Evolutionary conservation across 2,888 invertebrate genomes (phyloP), one percentile per base, ranked within the genome.

Genomic region (Erebia aethiops): DNA sequence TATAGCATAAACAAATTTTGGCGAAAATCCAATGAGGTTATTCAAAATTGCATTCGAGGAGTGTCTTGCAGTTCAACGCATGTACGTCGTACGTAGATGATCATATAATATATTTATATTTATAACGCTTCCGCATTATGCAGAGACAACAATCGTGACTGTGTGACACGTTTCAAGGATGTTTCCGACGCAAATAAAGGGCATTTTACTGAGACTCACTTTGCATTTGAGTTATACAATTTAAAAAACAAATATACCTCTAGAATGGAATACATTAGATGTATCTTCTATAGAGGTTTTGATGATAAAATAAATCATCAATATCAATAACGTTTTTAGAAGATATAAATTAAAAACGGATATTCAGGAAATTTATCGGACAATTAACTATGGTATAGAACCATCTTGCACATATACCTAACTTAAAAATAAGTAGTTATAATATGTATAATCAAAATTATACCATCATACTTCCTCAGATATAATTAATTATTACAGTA

Each of bases 151-250:
- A 69, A 51, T 41, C 49, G 68, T 62, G 67, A 52, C 61, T 68
- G 67, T 56, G 64, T 41, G 68, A 68, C 41, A 68, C 56, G 57
- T 58, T 64, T 71, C 63, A 69, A 64, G 72, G 61, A 70, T 61
- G 54, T 60, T 70, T 72, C 69, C 66, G 66, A 69, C 62, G 60
- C n/a, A 57, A 66, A 56, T 58, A 67, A 69, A 72, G 66, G 69
- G 66, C 66, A 62, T 14, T 69, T 62, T 54, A 63, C 62, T 46
- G 16, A 62, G 52, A 56, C 18, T 5, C 21, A 52, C 35, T 41
- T 64, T 54, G 52, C 64, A 64, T 54, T 64, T 41, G 8, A 54
- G 10, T 60, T 8, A 60, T 21, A 11, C 3, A 56, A 56, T 21
- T 35, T 35, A 52, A n/a, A 52, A 52, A 18, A 10, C 2, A 16